Conservation (phyloP, 2,797 vertebrate species). For the Distichodus sexfasciatus region DNA sequence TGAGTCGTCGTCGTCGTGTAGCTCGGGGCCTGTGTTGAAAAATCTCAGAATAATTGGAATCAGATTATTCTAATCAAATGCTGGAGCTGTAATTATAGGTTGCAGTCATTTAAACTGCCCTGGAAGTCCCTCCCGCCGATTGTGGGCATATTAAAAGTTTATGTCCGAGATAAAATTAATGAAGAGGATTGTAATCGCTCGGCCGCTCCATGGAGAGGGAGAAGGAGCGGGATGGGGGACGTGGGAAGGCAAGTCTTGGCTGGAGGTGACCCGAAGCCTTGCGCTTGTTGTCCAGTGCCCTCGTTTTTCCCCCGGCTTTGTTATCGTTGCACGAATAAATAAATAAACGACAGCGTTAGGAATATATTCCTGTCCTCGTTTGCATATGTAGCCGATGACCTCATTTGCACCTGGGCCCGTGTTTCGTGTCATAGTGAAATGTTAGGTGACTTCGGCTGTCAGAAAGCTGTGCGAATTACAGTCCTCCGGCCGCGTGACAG, state of each 20-base stretch:
- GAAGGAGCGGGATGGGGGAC: conserved; percentile 63
- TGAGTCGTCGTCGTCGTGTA: conserved; percentile 99
- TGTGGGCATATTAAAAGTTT: conserved; percentile 97
- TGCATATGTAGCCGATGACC: conserved; percentile 60
- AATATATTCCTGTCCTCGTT: not conserved
- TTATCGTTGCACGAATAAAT: conserved; percentile 2
- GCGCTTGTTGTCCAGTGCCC: not conserved
- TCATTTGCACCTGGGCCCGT: conserved; percentile 72
- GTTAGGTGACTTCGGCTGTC: conserved; percentile 77
- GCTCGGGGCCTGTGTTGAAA: conserved; percentile 98
- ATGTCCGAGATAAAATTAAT: conserved; percentile 99
- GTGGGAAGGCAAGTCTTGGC: not conserved
- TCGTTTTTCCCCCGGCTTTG: not conserved
- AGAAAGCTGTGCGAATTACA: conserved; percentile 77
- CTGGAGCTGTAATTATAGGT: conserved; percentile 99
- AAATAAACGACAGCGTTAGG: not conserved
- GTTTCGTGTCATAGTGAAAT: conserved; percentile 74
- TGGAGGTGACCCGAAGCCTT: conserved; percentile 4
- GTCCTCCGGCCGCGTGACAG: conserved; percentile 77
- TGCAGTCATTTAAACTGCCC: conserved; percentile 95
- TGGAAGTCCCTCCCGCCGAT: conserved; percentile 89
- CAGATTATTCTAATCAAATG: conserved; percentile 99
- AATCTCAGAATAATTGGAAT: conserved; percentile 99
- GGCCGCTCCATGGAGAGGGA: conserved; percentile 77
- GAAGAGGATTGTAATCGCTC: conserved; percentile 89